These are phyloP conservation scores for Rhynchophorus ferrugineus DNA, from an alignment of 1,140 invertebrate species.

Conservation along the genomic window DNA sequence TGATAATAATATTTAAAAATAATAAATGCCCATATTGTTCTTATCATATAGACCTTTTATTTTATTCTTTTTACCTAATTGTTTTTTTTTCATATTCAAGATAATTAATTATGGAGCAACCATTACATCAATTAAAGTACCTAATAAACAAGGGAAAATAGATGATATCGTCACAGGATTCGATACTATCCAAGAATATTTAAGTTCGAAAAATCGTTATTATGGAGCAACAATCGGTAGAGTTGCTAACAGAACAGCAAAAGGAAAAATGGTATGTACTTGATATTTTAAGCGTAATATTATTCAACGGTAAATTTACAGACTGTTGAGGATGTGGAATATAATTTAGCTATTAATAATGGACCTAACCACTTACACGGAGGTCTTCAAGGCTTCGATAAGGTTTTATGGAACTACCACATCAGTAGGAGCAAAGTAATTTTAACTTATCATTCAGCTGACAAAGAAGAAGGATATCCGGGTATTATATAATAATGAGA, in stretches of 20 bases:
- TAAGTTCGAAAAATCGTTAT: constrained; percentile 57
- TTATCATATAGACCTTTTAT: no score
- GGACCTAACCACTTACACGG: constrained; percentile 76
- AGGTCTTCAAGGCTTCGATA: constrained; percentile 77
- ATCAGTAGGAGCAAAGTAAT: constrained; percentile 38
- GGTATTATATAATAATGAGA: constrained; percentile 4
- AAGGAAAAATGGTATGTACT: constrained; percentile 50
- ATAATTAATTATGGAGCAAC: constrained; percentile 71
- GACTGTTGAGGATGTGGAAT: constrained; percentile 56
- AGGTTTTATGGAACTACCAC: constrained; percentile 49
- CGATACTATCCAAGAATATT: constrained; percentile 63
- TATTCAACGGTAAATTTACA: constrained; percentile 6
- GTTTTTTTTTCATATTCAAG: no score
- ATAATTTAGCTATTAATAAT: constrained; percentile 65
- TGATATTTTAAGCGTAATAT: neutral
- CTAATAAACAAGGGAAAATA: constrained; percentile 57
- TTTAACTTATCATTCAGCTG: constrained; percentile 41
- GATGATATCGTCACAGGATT: constrained; percentile 71
- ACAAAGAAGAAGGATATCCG: constrained; percentile 84
- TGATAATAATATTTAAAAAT: no score
- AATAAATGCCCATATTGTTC: no score
- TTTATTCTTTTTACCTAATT: no score
- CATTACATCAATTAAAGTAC: constrained; percentile 63
- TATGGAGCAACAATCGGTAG: constrained; percentile 84
- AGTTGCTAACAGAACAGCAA: constrained; percentile 76